Evolutionary conservation across 2,113 vertebrate genomes (phyloP), one percentile per base, ranked within the genome.

Genomic region (Equus quagga): DNA sequence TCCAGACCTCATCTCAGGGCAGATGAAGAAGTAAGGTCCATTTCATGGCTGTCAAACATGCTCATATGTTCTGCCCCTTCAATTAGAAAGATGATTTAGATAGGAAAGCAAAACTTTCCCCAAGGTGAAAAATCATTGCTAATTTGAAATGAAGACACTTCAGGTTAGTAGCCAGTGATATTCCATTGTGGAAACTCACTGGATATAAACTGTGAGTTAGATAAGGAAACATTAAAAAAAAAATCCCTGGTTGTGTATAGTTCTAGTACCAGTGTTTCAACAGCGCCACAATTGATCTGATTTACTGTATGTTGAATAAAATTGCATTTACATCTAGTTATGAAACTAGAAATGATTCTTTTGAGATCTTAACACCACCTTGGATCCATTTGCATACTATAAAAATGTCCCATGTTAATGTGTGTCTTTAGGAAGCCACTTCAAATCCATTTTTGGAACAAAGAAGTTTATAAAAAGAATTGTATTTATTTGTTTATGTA

Each of bases 261-360:
- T 58, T 70, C 23, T 31, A 81, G 56, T 78, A 62, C 4, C 19
- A 80, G 19, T 28, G 23, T 76, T 85, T 82, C 17, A 62, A 26
- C 12, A 73, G 36, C 41, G 70, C 64, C 28, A 72, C 1, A 33
- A 18, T 60, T 90, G 15, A 46, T 49, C 36, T 56, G 60, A 54
- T 82, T 91, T 80, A 56, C 60, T 78, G 9, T 88, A 49, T n/a
- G 26, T 80, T 91, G 64, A 23, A 54, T 79, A 65, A 97, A 90
- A 80, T 65, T 93, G 56, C 33, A 70, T 67, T 69, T 72, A 64
- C 33, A 56, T 19, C 19, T 58, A 44, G 10, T 46, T 33, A 58
- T 44, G 11, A 69, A 87, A 97, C 73, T 5, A 87, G 51, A 75
- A 86, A 89, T 49, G 10, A 9, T 24, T 65, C 44, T 79, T 72